These are phyloP conservation scores for Amia ocellicauda DNA, from an alignment of 2,113 vertebrate species.

Conservation along the genomic window DNA sequence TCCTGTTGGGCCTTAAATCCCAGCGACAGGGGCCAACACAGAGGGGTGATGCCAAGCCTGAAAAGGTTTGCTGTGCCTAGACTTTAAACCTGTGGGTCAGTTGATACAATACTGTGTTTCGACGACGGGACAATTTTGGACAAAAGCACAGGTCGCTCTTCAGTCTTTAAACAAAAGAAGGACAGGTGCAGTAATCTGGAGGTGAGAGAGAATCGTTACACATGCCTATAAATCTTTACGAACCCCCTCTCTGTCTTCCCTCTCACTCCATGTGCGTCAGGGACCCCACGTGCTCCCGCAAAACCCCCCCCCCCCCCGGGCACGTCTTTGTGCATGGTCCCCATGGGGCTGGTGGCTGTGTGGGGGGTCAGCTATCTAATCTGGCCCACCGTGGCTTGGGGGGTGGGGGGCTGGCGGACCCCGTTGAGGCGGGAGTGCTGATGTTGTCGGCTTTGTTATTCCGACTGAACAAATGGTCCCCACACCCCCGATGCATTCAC, in stretches of 20 bases:
- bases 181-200: neutral
- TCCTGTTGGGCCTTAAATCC: too few relatives aligned
- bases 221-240: neutral
- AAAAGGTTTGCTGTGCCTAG: too few relatives aligned
- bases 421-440: constrained; percentile 11
- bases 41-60: too few relatives aligned
- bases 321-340: constrained; percentile 32
- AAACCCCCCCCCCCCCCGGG: constrained; percentile 37
- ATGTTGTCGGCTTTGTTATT: constrained; percentile 33
- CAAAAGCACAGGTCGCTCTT: too few relatives aligned
- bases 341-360: constrained; percentile 35
- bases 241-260: neutral
- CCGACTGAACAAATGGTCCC: constrained; percentile 31
- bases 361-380: constrained; percentile 45
- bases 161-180: too few relatives aligned
- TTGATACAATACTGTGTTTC: too few relatives aligned
- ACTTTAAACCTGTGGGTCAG: too few relatives aligned
- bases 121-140: too few relatives aligned
- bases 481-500: constrained; percentile 34
- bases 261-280: neutral
- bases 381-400: constrained; percentile 22
- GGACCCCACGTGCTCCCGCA: neutral
- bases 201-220: neutral
- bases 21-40: too few relatives aligned
- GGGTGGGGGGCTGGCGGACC: constrained; percentile 17